phyloP scores from a whole-genome alignment of 2,888 invertebrate genomes.

The Drosophila hawaiiensis region DNA sequence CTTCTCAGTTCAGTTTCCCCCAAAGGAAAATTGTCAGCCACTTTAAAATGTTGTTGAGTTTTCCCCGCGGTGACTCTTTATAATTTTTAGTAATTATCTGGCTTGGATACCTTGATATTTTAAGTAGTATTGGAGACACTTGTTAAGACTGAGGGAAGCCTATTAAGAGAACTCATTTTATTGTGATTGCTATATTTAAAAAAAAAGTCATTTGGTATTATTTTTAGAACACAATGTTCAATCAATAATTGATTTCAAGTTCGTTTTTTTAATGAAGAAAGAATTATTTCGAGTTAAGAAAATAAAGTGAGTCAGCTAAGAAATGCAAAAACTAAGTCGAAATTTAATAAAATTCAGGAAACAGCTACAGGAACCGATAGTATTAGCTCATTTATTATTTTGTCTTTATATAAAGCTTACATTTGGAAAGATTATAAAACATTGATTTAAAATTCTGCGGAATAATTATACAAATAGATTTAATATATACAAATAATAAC shows the following conservation, averaged over 20 bases:
- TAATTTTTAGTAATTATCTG: slow-evolving; percentile 17
- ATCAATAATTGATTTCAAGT: not conserved
- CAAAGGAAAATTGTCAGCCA: slow-evolving; percentile 31
- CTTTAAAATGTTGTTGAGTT: slow-evolving; percentile 29
- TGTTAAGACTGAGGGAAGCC: not conserved
- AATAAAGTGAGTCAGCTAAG: not conserved
- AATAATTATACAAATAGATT: not conserved
- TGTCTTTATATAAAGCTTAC: too few relatives aligned
- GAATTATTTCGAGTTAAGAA: not conserved
- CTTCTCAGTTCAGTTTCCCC: slow-evolving; percentile 2
- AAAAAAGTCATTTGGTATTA: not conserved
- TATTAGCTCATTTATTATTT: not conserved
- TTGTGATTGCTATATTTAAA: not conserved
- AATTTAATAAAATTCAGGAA: not conserved
- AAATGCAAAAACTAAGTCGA: not conserved
- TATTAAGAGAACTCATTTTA: not conserved
- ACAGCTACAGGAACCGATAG: not conserved
- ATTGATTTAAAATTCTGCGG: not conserved
- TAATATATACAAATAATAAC: not conserved
- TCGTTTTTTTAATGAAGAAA: not conserved
- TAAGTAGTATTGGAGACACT: not conserved
- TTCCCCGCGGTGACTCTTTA: not conserved
- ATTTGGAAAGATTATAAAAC: not conserved
- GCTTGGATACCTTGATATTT: not conserved
- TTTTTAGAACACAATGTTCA: not conserved